phyloP scores from a whole-genome alignment of 2,797 vertebrate genomes.

The Notamacropus eugenii region DNA sequence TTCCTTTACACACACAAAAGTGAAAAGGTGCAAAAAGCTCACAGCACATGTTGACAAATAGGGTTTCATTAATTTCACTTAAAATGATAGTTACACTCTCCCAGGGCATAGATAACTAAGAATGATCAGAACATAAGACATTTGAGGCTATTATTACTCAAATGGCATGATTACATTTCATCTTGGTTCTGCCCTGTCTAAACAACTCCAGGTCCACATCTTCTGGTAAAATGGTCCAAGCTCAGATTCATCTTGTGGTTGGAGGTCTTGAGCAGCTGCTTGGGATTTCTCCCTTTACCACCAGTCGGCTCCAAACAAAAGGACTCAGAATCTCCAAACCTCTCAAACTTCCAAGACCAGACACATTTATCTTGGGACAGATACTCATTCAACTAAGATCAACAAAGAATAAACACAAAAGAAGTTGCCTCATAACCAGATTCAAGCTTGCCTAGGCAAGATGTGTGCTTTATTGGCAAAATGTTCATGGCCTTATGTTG shows the following conservation, averaged over 20 bases:
- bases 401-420: not conserved
- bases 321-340: not conserved
- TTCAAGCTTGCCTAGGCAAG: not conserved
- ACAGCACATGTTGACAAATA: not conserved
- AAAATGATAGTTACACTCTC: not conserved
- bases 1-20: not conserved
- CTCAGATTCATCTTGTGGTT: not conserved
- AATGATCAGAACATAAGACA: not conserved
- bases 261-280: not conserved
- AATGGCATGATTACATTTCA: not conserved
- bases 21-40: not conserved
- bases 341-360: not conserved
- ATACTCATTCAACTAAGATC: not conserved
- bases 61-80: not conserved
- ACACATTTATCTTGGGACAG: not conserved
- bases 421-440: not conserved
- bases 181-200: no score
- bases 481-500: not conserved
- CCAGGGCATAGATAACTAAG: not conserved
- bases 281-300: not conserved
- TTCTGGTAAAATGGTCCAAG: not conserved
- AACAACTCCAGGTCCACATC: not conserved
- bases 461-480: not conserved
- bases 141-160: not conserved
- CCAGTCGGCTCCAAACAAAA: not conserved